Conservation (phyloP, 2,113 vertebrate species). For the Pteruthius melanotis region DNA sequence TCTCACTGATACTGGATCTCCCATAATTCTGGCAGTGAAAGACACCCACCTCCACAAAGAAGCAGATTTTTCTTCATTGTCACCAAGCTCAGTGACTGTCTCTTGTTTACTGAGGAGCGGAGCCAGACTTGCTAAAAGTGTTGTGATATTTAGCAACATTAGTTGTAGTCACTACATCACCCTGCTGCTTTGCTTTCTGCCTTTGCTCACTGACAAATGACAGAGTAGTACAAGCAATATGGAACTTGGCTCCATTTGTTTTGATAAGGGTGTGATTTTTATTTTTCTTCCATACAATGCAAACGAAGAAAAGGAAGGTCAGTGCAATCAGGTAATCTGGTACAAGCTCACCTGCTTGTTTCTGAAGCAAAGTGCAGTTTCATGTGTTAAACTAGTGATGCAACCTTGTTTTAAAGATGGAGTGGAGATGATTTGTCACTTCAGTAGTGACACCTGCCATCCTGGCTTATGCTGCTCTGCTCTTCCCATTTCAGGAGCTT, state of each 20-base stretch:
- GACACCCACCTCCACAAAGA: not conserved
- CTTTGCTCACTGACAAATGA: constrained; percentile 32
- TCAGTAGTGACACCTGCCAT: not conserved
- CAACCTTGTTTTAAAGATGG: not conserved
- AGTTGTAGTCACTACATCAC: constrained; percentile 45
- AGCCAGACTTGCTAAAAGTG: constrained; percentile 49
- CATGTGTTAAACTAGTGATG: not conserved
- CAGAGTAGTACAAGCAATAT: constrained; percentile 16
- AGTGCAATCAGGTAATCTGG: not conserved
- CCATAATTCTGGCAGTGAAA: not conserved
- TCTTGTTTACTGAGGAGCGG: constrained; percentile 30
- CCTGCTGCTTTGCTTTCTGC: constrained; percentile 42
- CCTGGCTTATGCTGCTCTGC: not conserved
- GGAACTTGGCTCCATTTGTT: constrained; percentile 1
- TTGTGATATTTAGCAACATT: constrained; percentile 52
- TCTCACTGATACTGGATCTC: not conserved
- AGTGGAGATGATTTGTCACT: not conserved
- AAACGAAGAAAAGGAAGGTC: not conserved
- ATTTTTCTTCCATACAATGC: not conserved
- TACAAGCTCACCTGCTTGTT: not conserved
- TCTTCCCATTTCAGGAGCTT: not conserved
- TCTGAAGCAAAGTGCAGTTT: not conserved
- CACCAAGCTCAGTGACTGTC: constrained; percentile 1
- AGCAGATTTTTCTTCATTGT: constrained; percentile 36
- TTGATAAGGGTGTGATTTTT: not conserved